phyloP scores from a whole-genome alignment of 1,140 invertebrate genomes.

The Drosophila tani region DNA sequence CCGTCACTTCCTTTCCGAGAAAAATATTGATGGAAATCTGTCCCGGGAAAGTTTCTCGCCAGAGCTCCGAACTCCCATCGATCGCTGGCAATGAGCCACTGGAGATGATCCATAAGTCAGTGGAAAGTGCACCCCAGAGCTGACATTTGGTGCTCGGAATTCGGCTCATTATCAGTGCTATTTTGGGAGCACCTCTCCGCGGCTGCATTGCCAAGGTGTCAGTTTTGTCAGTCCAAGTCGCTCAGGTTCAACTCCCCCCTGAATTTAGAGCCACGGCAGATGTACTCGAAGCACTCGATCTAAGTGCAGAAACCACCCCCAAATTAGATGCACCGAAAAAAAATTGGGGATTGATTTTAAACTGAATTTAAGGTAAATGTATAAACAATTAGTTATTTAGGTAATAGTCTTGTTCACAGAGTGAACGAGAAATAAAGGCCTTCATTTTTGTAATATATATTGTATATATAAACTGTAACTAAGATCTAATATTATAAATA shows the following conservation, averaged over 20 bases:
- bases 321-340: conserved; percentile 5
- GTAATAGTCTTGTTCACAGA: no score
- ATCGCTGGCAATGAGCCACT: conserved; percentile 41
- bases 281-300: conserved; percentile 40
- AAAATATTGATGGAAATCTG: conserved; percentile 3
- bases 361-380: neutral
- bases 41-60: neutral
- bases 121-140: conserved; percentile 39
- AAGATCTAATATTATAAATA: no score
- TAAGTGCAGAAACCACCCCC: conserved; percentile 67
- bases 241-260: conserved; percentile 70
- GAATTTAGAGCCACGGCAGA: conserved; percentile 47
- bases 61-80: neutral
- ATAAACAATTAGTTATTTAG: no score
- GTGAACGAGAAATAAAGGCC: no score
- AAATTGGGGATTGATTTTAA: neutral
- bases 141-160: conserved; percentile 29
- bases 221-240: conserved; percentile 56
- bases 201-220: conserved; percentile 53
- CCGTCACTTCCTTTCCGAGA: neutral
- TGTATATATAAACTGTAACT: no score
- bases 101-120: conserved; percentile 51
- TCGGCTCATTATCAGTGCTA: conserved; percentile 56
- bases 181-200: conserved; percentile 48
- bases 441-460: no score